Evolutionary conservation across 2,113 vertebrate genomes (phyloP).

Genomic region (Oplegnathus fasciatus): DNA sequence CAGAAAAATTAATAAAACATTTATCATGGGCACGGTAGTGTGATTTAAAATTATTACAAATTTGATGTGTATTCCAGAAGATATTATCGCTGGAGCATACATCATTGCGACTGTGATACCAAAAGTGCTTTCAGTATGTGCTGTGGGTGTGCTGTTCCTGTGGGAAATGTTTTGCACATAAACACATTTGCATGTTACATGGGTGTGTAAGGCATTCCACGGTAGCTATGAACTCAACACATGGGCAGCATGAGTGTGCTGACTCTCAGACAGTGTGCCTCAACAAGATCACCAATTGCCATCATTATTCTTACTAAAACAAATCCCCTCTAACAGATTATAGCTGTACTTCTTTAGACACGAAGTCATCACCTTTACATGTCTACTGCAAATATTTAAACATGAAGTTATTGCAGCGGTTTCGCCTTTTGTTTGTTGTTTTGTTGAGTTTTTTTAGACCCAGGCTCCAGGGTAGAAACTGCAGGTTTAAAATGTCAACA

Average conservation of each 20-base stretch:
- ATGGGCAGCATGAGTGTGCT: not conserved
- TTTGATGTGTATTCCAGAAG: too few relatives aligned
- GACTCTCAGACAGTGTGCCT: not conserved
- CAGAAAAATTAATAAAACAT: not conserved
- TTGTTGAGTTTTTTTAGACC: not conserved
- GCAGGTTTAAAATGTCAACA: constrained; percentile 10
- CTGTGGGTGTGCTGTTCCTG: not conserved
- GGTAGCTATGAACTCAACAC: constrained; percentile 3
- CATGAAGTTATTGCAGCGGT: not conserved
- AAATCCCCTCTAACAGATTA: not conserved
- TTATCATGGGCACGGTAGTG: not conserved
- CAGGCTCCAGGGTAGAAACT: not conserved
- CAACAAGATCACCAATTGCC: not conserved
- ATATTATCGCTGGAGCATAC: too few relatives aligned
- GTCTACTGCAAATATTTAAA: too few relatives aligned
- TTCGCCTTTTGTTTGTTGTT: not conserved
- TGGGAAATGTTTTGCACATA: constrained; percentile 15
- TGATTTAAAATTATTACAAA: too few relatives aligned
- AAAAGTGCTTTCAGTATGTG: not conserved
- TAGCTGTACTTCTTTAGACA: not conserved
- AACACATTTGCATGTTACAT: not conserved
- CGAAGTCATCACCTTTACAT: not conserved
- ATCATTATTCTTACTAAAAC: not conserved
- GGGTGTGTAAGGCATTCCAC: constrained; percentile 5
- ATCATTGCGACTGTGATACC: too few relatives aligned